Base-by-base conservation (phyloP, 2,797 vertebrate genomes). In the Ataeniobius toweri region DNA sequence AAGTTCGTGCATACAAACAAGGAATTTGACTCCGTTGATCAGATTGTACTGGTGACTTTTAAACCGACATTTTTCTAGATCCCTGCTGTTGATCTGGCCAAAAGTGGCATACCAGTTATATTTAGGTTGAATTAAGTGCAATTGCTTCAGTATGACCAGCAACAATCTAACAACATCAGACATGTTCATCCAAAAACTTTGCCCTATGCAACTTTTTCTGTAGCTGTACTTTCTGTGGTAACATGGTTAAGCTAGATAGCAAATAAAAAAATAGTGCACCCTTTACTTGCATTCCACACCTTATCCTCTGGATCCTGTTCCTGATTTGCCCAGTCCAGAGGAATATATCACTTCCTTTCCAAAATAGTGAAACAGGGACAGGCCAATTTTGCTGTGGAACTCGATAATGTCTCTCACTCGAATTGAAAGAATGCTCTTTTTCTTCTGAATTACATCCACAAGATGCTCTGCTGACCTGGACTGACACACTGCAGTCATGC, bases 331-430 rank as follows among this genome's bases (percentile, higher is more conserved):
- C 84, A 79, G 79, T 87, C 86, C 83, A 80, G 83, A 86, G 80
- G 85, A 84, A 88, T 48, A 84, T 72, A 91, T 85, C 80, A 86
- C 90, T 92, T 92, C 91, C 92, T 79, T 73, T 77, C 73, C 58
- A 77, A 83, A 90, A 88, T 77, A 87, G 75, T 75, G 71, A 79
- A 78, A 70, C 24, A 6, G 80, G 76, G 80, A 26, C 83, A 36
- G 73, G 55, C 78, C 31, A 48, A 41, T 73, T 50, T 76, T 28
- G 71, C 77, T 75, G 83, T n/a, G 78, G 70, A 83, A 84, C 77
- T 28, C 46, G 24, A 74, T 36, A 74, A 65, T 50, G 20, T 74
- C 46, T 85, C n/a, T 22, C 44, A 44, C 69, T 59, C 68, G 68
- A 36, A 71, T 69, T 44, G 44, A 71, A 74, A 84, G 79, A 77